Conservation (phyloP, 2,113 vertebrate species). For the Gobius niger region DNA sequence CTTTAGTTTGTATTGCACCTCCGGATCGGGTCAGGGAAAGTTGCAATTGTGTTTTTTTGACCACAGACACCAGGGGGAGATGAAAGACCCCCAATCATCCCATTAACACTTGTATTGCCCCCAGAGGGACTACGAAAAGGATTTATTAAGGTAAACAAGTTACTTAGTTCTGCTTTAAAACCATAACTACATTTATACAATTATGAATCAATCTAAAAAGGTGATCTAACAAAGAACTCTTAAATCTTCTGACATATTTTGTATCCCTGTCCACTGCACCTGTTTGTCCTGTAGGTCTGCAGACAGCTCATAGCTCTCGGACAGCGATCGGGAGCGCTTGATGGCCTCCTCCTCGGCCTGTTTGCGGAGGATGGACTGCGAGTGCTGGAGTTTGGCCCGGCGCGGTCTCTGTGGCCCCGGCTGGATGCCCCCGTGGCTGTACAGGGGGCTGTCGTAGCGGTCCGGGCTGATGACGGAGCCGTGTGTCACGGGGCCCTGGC, state of each 20-base stretch:
- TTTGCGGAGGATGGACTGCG: slow-evolving; percentile 93
- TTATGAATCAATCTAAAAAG: neutral
- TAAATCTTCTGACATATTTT: neutral
- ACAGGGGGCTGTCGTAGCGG: slow-evolving; percentile 84
- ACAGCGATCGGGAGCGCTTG: slow-evolving; percentile 93
- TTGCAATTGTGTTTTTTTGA: no score
- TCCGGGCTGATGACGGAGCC: slow-evolving; percentile 88
- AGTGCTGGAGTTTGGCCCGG: slow-evolving; percentile 93
- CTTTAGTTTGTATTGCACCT: no score
- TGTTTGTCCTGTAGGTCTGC: slow-evolving; percentile 98
- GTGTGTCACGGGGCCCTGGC: slow-evolving; percentile 84
- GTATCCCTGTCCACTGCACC: slow-evolving; percentile 66
- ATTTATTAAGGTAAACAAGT: no score
- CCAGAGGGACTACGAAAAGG: no score
- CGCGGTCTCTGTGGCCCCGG: slow-evolving; percentile 86
- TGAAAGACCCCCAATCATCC: no score
- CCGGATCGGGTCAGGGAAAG: no score
- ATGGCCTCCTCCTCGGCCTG: slow-evolving; percentile 98
- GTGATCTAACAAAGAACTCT: neutral
- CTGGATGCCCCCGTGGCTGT: slow-evolving; percentile 81
- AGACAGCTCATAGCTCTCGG: slow-evolving; percentile 99
- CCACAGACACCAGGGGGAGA: no score
- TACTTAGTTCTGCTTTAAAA: no score
- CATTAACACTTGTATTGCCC: no score
- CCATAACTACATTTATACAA: no score